Evolutionary conservation across 2,113 vertebrate genomes (phyloP), one percentile per base, ranked within the genome.

Genomic region (Hymenochirus boettgeri): DNA sequence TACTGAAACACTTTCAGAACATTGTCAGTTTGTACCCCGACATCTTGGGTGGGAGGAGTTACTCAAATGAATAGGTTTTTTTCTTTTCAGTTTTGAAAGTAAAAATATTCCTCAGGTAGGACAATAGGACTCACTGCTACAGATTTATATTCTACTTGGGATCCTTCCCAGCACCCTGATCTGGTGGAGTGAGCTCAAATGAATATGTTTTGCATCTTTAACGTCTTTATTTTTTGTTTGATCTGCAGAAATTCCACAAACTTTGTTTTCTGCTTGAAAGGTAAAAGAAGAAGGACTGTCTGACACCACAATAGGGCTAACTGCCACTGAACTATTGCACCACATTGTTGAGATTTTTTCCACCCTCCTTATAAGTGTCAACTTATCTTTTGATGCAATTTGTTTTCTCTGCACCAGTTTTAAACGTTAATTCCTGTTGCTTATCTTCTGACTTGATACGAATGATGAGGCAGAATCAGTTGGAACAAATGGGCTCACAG

Each of bases 41-140:
- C 73, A 0, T 92, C 91, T 71, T 94, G 89, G 1, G 83, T 88
- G 1, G 83, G 79, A 10, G 71, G 77, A 12, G 72, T 80, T 31
- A 86, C n/a, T 87, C 85, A 18, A 82, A 82, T 17, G 83, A 85
- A 33, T 80, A 86, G 46, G 75, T 81, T 69, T 84, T 80, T 0
- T 71, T 76, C 31, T 78, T 75, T 24, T 76, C 73, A 55, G 70
- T 78, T 10, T 90, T 89, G 65, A 94, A 94, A 71, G 85, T 82
- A 77, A 91, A 91, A 31, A 3, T 77, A 81, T 0, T 82, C 87
- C 31, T 89, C 83, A 1, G 86, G 88, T 45, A 90, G 91, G 5
- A 89, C 91, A 88, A 94, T 91, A 56, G 93, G 93, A 69, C 93
- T 95, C 53, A 91, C 84, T 1, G 93, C 92, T 11, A 79, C 91